Conservation (phyloP, 2,888 invertebrate species). For the Mechanitis mazaeus region DNA sequence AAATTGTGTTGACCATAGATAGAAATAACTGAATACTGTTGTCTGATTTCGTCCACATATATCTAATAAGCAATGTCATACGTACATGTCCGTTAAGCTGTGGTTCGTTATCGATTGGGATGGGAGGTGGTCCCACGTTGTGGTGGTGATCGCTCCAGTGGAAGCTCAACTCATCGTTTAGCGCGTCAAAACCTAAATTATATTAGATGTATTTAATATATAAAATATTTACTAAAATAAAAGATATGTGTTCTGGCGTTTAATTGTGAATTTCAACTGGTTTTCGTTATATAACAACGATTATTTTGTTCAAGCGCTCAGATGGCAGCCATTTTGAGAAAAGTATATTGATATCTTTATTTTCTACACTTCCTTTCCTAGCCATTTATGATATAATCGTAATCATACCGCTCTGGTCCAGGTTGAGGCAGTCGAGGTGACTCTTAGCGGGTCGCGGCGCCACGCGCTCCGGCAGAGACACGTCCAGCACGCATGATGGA, state of each 20-base stretch:
- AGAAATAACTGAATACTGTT: too few relatives aligned
- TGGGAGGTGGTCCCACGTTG: constrained; percentile 74
- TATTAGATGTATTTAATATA: background rate
- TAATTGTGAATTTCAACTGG: too few relatives aligned
- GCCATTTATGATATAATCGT: background rate
- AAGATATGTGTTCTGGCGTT: too few relatives aligned
- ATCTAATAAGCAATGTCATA: constrained; percentile 18
- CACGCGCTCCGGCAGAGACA: constrained; percentile 59
- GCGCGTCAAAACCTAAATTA: constrained; percentile 78
- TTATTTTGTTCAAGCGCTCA: too few relatives aligned
- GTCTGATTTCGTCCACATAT: background rate
- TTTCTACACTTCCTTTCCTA: too few relatives aligned
- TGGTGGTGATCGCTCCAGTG: constrained; percentile 83
- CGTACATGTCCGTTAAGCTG: constrained; percentile 63
- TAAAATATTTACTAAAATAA: too few relatives aligned
- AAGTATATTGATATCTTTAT: too few relatives aligned
- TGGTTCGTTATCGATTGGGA: constrained; percentile 45
- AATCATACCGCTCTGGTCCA: constrained; percentile 65
- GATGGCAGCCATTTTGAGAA: too few relatives aligned
- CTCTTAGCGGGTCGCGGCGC: constrained; percentile 70
- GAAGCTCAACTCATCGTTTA: constrained; percentile 84
- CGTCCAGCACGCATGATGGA: constrained; percentile 68
- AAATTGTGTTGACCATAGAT: too few relatives aligned
- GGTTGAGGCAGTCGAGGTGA: constrained; percentile 66
- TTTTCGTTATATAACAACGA: too few relatives aligned